phyloP scores from a whole-genome alignment of 2,113 vertebrate species.

The Tonatia bakeri region DNA sequence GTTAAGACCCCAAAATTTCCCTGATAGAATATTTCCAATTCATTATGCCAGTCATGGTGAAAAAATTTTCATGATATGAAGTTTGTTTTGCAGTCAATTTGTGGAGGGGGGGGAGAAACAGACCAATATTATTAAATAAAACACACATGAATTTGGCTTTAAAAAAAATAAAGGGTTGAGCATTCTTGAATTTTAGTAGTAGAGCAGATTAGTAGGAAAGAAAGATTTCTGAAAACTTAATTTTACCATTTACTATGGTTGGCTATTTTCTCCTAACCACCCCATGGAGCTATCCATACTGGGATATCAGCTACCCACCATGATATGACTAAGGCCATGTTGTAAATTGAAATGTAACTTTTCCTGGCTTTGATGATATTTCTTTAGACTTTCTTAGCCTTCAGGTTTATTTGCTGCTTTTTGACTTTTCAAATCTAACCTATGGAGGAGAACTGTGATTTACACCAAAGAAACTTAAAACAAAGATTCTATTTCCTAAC shows the following conservation, averaged over 20 bases:
- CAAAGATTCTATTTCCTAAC: background rate
- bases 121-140: background rate
- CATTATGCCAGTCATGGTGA: background rate
- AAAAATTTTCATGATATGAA: constrained; percentile 36
- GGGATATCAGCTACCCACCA: background rate
- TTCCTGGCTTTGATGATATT: background rate
- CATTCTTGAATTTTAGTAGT: background rate
- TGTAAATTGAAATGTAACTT: background rate
- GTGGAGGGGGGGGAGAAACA: background rate
- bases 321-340: background rate
- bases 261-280: background rate
- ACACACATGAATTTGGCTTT: background rate
- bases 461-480: background rate
- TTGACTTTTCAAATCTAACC: background rate
- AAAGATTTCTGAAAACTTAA: background rate
- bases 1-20: background rate
- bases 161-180: background rate
- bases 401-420: background rate
- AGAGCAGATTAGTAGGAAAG: background rate
- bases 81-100: background rate
- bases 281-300: background rate
- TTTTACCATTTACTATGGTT: background rate
- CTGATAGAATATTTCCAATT: background rate
- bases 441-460: background rate
- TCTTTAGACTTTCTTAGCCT: background rate